Evolutionary conservation across 2,888 invertebrate genomes (phyloP).

Genomic region (Chydorus sphaericus): DNA sequence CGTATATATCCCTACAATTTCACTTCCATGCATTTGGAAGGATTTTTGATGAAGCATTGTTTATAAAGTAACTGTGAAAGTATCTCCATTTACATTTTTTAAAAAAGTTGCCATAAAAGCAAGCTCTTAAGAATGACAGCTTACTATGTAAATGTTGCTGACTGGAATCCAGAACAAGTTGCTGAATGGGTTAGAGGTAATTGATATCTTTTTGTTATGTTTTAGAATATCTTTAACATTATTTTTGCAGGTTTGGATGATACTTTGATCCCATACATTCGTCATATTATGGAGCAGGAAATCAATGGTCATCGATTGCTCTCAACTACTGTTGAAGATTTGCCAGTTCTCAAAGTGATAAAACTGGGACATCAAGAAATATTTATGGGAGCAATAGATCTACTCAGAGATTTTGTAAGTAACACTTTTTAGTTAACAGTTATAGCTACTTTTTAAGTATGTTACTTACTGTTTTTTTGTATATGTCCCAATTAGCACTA

Average conservation of each 20-base stretch:
- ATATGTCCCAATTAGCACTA: constrained; percentile 66
- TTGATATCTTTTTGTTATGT: constrained; percentile 18
- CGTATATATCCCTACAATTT: too few species aligned
- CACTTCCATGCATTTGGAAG: too few species aligned
- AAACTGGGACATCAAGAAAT: constrained; percentile 88
- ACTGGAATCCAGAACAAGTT: constrained; percentile 81
- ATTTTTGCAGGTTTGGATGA: constrained; percentile 52
- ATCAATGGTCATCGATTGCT: constrained; percentile 70
- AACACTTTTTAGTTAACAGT: not conserved
- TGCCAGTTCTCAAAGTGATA: constrained; percentile 68
- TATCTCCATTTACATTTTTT: too few species aligned
- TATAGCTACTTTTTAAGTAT: constrained; percentile 18
- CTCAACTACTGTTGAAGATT: constrained; percentile 70
- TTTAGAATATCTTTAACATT: not conserved
- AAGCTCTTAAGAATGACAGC: not conserved
- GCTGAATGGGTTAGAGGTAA: constrained; percentile 79
- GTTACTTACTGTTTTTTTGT: constrained; percentile 19
- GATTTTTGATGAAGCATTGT: too few species aligned
- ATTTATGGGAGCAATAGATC: constrained; percentile 80
- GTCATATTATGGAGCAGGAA: constrained; percentile 61
- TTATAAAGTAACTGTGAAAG: too few species aligned
- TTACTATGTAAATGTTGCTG: constrained; percentile 41
- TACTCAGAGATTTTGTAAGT: constrained; percentile 71
- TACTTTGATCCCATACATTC: constrained; percentile 61
- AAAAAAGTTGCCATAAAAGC: not conserved